Evolutionary conservation across 2,888 invertebrate genomes (phyloP).

Genomic region (Gortyna flavago): DNA sequence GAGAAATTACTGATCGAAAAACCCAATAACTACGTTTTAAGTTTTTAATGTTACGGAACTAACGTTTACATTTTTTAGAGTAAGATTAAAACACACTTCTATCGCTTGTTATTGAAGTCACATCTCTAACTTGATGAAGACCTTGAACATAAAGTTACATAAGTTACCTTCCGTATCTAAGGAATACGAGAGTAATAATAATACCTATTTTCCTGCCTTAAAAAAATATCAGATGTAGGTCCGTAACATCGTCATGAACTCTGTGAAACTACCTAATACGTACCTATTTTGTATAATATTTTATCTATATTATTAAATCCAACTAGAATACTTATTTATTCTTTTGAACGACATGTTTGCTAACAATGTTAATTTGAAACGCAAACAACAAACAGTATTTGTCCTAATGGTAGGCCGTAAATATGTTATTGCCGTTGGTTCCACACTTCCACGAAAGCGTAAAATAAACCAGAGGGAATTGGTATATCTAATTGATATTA

Average conservation of each 20-base stretch:
- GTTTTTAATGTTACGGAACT: neutral
- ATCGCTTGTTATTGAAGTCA: neutral
- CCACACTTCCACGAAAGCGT: neutral
- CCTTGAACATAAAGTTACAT: too few species aligned
- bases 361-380: slow-evolving; percentile 24
- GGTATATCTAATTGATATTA: slow-evolving; percentile 7
- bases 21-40: neutral
- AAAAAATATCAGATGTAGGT: neutral
- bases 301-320: neutral
- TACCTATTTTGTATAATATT: neutral
- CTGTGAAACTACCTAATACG: neutral
- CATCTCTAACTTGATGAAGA: neutral
- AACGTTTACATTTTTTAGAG: neutral
- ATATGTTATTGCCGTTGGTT: slow-evolving; percentile 7
- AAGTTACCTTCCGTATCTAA: too few species aligned
- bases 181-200: neutral
- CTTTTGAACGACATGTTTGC: slow-evolving; percentile 9
- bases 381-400: slow-evolving; percentile 21
- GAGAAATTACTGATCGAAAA: neutral
- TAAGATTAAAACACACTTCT: neutral
- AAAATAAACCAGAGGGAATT: slow-evolving; percentile 3
- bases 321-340: slow-evolving; percentile 18
- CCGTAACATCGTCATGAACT: neutral
- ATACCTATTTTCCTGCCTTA: neutral
- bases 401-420: neutral